A percentile compares a stretch with the other conserved stretches of the same genome.
Evolutionary conservation across 2,888 invertebrate species (phyloP).

Genomic region (Artemia sinica): DNA sequence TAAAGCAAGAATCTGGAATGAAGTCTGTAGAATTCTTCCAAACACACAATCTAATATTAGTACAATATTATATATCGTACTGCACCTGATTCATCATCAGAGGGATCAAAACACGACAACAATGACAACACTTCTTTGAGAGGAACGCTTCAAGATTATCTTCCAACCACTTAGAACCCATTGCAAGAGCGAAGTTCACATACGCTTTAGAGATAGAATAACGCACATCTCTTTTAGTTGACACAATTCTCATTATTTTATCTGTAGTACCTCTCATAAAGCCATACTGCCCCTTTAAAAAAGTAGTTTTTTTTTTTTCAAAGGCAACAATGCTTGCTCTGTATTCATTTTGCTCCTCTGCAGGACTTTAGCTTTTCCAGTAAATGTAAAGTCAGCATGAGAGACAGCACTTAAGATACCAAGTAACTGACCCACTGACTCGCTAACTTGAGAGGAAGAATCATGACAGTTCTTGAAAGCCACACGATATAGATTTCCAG

Average conservation of each 20-base stretch:
- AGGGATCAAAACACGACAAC: not conserved
- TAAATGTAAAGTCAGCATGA: not conserved
- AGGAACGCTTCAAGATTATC: constrained; percentile 67
- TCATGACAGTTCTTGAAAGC: not conserved
- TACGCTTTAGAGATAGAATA: constrained; percentile 57
- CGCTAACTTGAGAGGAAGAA: not conserved
- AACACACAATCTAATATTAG: too few relatives aligned
- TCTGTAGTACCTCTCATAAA: not conserved
- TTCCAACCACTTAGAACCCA: constrained; percentile 90
- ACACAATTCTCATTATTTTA: not conserved
- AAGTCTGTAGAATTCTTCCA: too few relatives aligned
- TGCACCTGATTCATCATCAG: not conserved
- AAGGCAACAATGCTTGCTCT: not conserved
- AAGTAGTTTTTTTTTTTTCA: too few relatives aligned
- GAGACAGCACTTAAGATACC: not conserved
- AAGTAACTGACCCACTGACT: not conserved
- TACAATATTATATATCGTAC: not conserved
- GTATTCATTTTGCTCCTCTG: not conserved
- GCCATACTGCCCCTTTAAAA: constrained; percentile 8
- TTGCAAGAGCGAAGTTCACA: constrained; percentile 77
- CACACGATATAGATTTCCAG: not conserved
- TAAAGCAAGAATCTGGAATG: not conserved
- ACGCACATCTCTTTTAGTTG: not conserved
- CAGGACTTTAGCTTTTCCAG: not conserved
- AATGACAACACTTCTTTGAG: constrained; percentile 80